phyloP scores from a whole-genome alignment of 2,113 vertebrate genomes.

The Petromus typicus region DNA sequence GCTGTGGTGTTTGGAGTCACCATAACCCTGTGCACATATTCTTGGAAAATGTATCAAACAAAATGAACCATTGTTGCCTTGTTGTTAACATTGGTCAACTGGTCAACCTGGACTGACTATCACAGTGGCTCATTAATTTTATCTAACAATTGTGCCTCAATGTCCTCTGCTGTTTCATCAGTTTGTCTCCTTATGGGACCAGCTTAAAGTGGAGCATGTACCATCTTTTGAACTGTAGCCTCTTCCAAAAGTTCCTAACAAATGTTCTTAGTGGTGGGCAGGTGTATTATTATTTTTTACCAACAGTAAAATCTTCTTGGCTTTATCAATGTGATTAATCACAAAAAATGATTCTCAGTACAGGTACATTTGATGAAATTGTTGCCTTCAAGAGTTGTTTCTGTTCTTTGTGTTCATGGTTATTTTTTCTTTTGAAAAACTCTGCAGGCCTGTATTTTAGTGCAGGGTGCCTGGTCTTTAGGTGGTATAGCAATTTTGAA shows the following conservation, averaged over 20 bases:
- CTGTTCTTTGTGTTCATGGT: not conserved
- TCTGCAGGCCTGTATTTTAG: not conserved
- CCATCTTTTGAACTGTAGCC: too few species aligned
- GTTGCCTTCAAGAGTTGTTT: not conserved
- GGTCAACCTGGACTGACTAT: too few species aligned
- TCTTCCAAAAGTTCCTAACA: not conserved
- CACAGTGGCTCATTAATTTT: too few species aligned
- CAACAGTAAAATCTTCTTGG: not conserved
- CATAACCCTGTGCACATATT: not conserved
- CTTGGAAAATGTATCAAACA: too few species aligned
- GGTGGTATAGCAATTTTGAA: not conserved
- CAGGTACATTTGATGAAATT: not conserved
- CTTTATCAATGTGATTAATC: not conserved
- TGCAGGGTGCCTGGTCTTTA: not conserved
- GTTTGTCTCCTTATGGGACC: not conserved
- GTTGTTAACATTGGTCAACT: too few species aligned
- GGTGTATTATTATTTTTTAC: not conserved
- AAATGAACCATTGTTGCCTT: too few species aligned
- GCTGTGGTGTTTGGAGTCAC: not conserved
- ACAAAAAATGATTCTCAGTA: not conserved
- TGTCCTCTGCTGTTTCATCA: not conserved
- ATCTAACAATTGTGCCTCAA: too few species aligned
- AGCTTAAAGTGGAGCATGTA: not conserved
- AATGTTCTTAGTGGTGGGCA: not conserved
- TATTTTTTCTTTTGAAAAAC: not conserved